Percentiles rank a stretch among this genome's conserved stretches.
Conservation (phyloP, 1,140 invertebrate species). For the Amyelois transitella region DNA sequence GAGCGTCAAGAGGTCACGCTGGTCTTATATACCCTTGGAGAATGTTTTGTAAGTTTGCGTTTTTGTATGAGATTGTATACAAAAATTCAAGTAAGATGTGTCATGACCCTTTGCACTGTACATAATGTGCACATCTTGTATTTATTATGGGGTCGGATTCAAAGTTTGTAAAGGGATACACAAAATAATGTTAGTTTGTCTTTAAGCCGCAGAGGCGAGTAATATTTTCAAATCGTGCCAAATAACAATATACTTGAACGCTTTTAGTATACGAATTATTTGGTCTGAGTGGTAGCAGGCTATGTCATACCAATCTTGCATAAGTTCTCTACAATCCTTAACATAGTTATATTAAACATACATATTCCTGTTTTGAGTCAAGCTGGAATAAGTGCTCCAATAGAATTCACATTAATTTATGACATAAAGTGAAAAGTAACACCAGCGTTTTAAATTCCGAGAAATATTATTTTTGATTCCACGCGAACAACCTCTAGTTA, state of each 20-base stretch:
- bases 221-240: slow-evolving; percentile 17
- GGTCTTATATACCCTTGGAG: neutral
- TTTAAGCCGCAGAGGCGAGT: slow-evolving; percentile 44
- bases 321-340: no score
- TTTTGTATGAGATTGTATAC: neutral
- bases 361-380: no score
- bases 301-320: neutral
- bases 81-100: neutral
- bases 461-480: no score
- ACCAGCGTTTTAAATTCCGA: no score
- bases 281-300: neutral
- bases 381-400: no score
- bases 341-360: no score
- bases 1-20: neutral
- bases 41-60: neutral
- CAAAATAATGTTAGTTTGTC: slow-evolving; percentile 33
- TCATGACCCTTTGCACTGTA: slow-evolving; percentile 43
- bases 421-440: no score
- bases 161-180: slow-evolving; percentile 37
- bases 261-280: neutral
- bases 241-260: slow-evolving; percentile 10
- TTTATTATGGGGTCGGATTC: slow-evolving; percentile 33
- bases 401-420: no score
- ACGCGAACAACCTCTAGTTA: no score
- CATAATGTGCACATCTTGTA: slow-evolving; percentile 50